Evolutionary conservation across 1,140 invertebrate genomes (phyloP), one percentile per base, ranked within the genome.

Genomic region (Leptinotarsa defecta): DNA sequence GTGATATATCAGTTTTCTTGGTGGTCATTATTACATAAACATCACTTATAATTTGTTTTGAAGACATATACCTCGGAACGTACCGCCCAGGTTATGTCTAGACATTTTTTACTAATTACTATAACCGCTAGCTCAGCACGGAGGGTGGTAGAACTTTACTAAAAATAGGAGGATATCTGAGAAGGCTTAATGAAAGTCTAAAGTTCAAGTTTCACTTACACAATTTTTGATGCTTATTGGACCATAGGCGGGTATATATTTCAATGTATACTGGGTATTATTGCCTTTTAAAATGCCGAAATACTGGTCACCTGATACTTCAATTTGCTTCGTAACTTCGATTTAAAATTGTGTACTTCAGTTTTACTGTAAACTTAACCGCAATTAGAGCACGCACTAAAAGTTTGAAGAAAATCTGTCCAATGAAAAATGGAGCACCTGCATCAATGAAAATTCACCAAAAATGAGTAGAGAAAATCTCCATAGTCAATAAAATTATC

Each of bases 81-180:
- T 65, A 34, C 62, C 65, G 74, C 67, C 52, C 74, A 74, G 57
- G 48, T 70, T 69, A 70, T 48, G 65, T 57, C 74, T 74, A 74
- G 74, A 74, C 74, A 68, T 65, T 74, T 74, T 74, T 74, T 63
- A 70, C 65, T 69, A 74, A 74, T 74, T 74, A 70, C 49, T 69
- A 61, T 68, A 69, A 69, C 74, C 52, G 52, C 17, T 49, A 15
- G 13, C 4, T n/a, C 27, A 70, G 57, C 65, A 74, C 68, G 74
- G 62, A 64, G 67, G 57, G 69, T 65, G 67, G 48, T 48, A 27
- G 68, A 68, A 57, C 24, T 64, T 22, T 11, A 62, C 61, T 74
- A 69, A 74, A 74, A 74, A 74, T 74, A 74, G 74, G 67, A 65
- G 24, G 24, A 65, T 20, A 24, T 65, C 24, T 65, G 63, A 57